phyloP scores from a whole-genome alignment of 2,113 vertebrate species.

The Ochotona princeps region DNA sequence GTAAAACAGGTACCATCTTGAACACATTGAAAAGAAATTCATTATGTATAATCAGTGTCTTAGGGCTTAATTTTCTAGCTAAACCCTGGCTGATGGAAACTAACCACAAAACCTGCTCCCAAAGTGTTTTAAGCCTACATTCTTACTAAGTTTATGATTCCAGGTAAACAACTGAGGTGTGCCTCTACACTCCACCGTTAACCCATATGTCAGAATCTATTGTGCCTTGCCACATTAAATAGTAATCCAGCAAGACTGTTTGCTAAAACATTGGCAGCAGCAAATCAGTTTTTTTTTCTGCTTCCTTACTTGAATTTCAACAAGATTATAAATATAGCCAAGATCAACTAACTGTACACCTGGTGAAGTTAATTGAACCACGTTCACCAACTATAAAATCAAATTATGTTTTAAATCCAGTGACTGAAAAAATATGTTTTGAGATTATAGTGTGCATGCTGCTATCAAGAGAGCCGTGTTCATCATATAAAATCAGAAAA shows the following conservation, averaged over 20 bases:
- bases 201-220: accelerated
- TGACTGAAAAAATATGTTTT: constrained; percentile 70
- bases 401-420: constrained; percentile 75
- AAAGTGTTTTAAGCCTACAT: not conserved
- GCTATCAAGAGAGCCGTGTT: constrained; percentile 66
- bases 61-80: constrained; percentile 2
- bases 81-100: not conserved
- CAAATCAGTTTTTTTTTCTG: constrained; percentile 55
- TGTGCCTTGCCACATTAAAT: not conserved
- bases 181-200: not conserved
- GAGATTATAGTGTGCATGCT: constrained; percentile 65
- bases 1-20: not conserved
- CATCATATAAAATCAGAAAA: constrained; percentile 80
- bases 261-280: constrained; percentile 21
- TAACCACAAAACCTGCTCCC: not conserved
- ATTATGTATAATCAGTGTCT: not conserved
- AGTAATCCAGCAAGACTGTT: not conserved
- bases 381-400: constrained; percentile 75
- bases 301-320: constrained; percentile 76
- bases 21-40: not conserved
- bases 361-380: constrained; percentile 76
- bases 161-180: not conserved
- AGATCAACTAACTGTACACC: constrained; percentile 74
- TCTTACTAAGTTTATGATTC: not conserved
- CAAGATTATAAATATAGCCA: constrained; percentile 77